Percentiles rank a stretch among this genome's conserved stretches.
These are phyloP conservation scores for Pandion haliaetus DNA, from an alignment of 2,113 vertebrate species.

Conservation along the genomic window DNA sequence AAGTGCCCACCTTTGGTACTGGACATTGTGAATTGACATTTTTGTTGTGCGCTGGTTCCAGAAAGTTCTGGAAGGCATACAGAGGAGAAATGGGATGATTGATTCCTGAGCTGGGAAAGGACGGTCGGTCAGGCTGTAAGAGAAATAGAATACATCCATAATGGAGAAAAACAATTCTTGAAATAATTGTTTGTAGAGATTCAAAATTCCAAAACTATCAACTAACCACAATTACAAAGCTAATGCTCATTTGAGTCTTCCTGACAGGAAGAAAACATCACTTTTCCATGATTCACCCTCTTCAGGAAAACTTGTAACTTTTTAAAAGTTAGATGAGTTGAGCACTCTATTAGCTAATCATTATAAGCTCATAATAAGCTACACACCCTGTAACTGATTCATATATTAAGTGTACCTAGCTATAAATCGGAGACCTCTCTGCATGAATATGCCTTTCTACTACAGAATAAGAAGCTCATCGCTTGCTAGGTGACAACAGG, in stretches of 20 bases:
- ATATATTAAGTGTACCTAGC: not conserved
- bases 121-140: constrained; percentile 71
- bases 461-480: not conserved
- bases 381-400: not conserved
- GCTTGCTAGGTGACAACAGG: not conserved
- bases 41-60: constrained; percentile 43
- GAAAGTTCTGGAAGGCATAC: constrained; percentile 71
- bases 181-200: not conserved
- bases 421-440: not conserved
- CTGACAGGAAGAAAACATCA: not conserved
- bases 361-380: not conserved
- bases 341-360: not conserved
- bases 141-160: not conserved
- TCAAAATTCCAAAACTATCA: not conserved
- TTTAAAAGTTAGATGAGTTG: rapidly evolving
- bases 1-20: constrained; percentile 71
- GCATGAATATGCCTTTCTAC: not conserved
- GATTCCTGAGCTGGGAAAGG: constrained; percentile 64
- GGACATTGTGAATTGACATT: constrained; percentile 39
- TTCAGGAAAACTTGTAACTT: not conserved
- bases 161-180: not conserved
- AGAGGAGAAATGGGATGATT: constrained; percentile 76
- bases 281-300: not conserved
- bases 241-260: not conserved
- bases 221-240: not conserved